Base-by-base conservation (phyloP, 1,140 invertebrate species). In the Micrasema longulum region DNA sequence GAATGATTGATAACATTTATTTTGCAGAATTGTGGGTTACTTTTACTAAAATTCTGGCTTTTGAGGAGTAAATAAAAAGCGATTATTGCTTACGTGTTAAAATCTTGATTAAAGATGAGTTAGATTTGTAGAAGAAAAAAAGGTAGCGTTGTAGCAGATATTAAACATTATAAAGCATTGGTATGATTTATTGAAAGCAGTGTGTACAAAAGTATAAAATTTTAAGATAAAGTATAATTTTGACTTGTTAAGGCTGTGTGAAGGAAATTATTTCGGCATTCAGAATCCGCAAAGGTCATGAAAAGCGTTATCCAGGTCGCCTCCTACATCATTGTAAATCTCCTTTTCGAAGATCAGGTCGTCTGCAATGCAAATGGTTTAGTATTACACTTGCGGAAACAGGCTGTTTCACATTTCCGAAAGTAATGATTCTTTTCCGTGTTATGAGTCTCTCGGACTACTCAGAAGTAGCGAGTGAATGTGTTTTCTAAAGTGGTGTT, bases 301-400 rank as follows among this genome's bases (percentile, higher is more conserved):
- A 88, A 99, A 97, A 74, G 97, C 97, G 79, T 91, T 89, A 87
- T 99, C 97, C 89, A 99, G 89, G 84, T 99, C 97, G 86, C 97
- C 96, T 78, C 95, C 96, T 85, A 99, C 95, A 79, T 94, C 90
- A 86, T 97, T 97, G 91, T 96, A 99, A 86, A 96, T 92, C 88
- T 99, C 96, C 90, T 98, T 99, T 86, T 97, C 96, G 80, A 91
- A 90, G 84, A 99, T 94, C 86, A 98, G 89, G 84, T 99, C 97
- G 92, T 99, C 97, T 99, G 92, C 77, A 79, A 78, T 71, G 48
- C 18, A 38, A 31, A 75, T 38, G 14, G 36, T 36, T 68, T 55
- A 60, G 36, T 41, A 60, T 41, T 22, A 60, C 35, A 60, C 55
- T 60, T 60, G 26, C 22, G 55, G 35, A 35, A 38, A 60, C 55